Evolutionary conservation across 2,797 vertebrate genomes (phyloP), one percentile per base, ranked within the genome.

Genomic region (Mus minutoides): DNA sequence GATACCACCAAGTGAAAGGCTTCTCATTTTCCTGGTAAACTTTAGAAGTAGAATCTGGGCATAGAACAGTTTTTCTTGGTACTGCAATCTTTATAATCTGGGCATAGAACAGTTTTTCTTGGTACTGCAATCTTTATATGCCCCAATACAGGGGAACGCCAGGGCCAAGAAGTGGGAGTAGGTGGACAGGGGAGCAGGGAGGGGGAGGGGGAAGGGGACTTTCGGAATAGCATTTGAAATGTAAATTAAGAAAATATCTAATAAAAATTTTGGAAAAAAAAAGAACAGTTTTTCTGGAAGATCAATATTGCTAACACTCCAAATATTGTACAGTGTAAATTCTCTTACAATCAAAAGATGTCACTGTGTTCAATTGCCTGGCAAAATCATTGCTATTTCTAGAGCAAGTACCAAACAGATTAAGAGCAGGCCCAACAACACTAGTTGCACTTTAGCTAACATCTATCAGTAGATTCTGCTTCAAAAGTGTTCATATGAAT

Each of bases 371-470:
- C 31, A 73, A 56, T 37, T 82, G 2, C 43, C 46, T 54, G 31
- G 10, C 24, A 62, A 46, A 79, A 14, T 89, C 58, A 56, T 82
- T 26, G 2, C 46, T 85, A 8, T 80, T 93, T 9, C 56, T 94
- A 54, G 46, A 95, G 79, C 34, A 94, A 85, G 40, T 91, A 96
- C 19, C 12, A 82, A 93, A 73, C 14, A 49, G 8, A 82, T 82
- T 77, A 29, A 71, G 67, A 76, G 49, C 89, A 26, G 37, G 69
- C 31, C 29, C 52, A 92, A 85, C 9, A 56, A 62, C 2, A 64
- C n/a, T 77, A 54, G 75, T 96, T 58, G 34, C 22, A 37, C 46
- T 52, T 69, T 86, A 37, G 37, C 58, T 83, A 92, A 79, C 16
- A 37, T 79, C 26, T 88, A 76, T 49, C 9, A 69, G 49, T 76